Conservation (phyloP, 2,113 vertebrate species). For the Eubucco bourcierii region DNA sequence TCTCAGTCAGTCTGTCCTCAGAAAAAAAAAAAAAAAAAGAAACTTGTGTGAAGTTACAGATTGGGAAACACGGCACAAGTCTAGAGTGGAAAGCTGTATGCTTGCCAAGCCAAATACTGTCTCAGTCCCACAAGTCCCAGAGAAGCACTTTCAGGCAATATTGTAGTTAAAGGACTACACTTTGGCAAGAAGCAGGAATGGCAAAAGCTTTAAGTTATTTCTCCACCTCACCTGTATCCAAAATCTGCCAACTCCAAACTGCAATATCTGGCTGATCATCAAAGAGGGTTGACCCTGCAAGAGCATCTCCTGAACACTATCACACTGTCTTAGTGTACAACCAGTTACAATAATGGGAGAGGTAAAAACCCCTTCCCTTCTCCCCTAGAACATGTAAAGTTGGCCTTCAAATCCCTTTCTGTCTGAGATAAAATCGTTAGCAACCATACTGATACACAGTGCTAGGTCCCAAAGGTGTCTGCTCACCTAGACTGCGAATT, state of each 20-base stretch:
- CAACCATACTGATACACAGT: not conserved
- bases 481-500: not conserved
- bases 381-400: not conserved
- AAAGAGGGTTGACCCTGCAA: not conserved
- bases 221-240: not conserved
- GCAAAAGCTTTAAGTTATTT: not conserved
- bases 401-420: not conserved
- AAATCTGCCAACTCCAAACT: not conserved
- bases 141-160: not conserved
- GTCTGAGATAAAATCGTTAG: not conserved
- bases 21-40: not conserved
- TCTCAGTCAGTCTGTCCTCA: not conserved
- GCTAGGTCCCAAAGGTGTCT: too few species aligned
- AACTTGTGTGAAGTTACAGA: not conserved
- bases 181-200: not conserved
- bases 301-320: not conserved
- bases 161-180: not conserved
- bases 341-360: not conserved
- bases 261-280: not conserved
- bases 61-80: not conserved
- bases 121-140: not conserved
- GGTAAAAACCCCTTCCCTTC: not conserved
- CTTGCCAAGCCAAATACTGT: not conserved
- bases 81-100: not conserved
- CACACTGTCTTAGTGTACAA: rapidly evolving